Evolutionary conservation across 2,888 invertebrate species (phyloP).

Genomic region (Eupeodes latifasciatus): DNA sequence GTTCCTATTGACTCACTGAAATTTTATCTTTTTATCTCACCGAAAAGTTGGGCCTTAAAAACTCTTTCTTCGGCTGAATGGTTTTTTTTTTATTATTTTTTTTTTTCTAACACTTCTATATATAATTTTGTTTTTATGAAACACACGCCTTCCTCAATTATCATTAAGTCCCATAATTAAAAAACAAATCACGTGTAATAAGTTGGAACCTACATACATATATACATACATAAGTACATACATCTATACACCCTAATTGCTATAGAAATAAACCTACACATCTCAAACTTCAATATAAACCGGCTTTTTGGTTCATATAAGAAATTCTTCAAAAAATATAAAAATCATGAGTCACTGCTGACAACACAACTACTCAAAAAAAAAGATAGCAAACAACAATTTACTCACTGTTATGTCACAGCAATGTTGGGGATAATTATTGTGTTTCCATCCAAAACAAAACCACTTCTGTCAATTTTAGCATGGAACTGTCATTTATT

Average conservation of each 20-base stretch:
- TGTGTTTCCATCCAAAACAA: slow-evolving; percentile 33
- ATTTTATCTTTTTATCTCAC: no score
- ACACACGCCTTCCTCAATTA: neutral
- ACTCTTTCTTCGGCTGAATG: no score
- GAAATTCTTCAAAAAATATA: slow-evolving; percentile 1
- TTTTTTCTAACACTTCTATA: neutral
- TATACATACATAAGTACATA: neutral
- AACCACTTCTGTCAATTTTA: slow-evolving; percentile 39
- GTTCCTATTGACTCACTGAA: no score
- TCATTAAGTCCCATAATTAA: slow-evolving; percentile 16
- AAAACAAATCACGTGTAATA: slow-evolving; percentile 21
- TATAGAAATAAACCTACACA: neutral
- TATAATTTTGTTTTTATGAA: neutral
- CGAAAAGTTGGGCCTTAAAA: no score
- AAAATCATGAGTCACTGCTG: slow-evolving; percentile 53
- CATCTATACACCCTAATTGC: neutral
- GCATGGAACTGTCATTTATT: slow-evolving; percentile 40
- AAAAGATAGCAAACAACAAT: neutral
- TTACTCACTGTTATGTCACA: slow-evolving; percentile 50
- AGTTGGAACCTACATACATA: neutral
- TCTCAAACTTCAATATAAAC: slow-evolving; percentile 16
- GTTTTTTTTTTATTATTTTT: no score
- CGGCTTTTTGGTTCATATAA: slow-evolving; percentile 24
- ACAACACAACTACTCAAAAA: neutral
- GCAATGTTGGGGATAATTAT: slow-evolving; percentile 10